Evolutionary conservation across 2,888 invertebrate genomes (phyloP).

Genomic region (Hofmannophila pseudospretella): DNA sequence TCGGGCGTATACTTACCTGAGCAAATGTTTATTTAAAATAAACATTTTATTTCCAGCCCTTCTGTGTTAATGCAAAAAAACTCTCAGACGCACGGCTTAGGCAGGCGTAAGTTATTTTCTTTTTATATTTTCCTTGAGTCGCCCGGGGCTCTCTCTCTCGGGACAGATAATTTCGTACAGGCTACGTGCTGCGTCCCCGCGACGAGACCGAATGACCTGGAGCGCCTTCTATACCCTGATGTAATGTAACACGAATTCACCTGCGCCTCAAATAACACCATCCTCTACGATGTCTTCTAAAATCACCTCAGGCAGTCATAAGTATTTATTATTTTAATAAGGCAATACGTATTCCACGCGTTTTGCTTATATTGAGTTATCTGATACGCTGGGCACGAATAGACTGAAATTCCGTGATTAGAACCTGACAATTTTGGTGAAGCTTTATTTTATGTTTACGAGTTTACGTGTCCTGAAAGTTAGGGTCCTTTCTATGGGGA

Average conservation of each 20-base stretch:
- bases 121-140: constrained; percentile 61
- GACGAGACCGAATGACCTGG: constrained; percentile 48
- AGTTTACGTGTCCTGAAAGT: constrained; percentile 50
- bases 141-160: constrained; percentile 49
- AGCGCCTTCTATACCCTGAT: constrained; percentile 38
- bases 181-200: constrained; percentile 56
- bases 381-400: constrained; percentile 28
- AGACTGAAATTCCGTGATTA: constrained; percentile 41
- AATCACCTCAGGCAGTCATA: not conserved
- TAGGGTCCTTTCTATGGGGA: constrained; percentile 18
- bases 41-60: constrained; percentile 49
- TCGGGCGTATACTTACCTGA: constrained; percentile 28
- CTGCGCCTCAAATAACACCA: not conserved
- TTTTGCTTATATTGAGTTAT: constrained; percentile 34
- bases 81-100: constrained; percentile 44
- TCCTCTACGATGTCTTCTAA: not conserved
- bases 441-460: constrained; percentile 52
- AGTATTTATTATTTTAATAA: constrained; percentile 6
- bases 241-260: constrained; percentile 31
- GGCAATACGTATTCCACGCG: constrained; percentile 12
- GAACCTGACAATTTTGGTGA: constrained; percentile 43
- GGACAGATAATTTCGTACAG: constrained; percentile 63
- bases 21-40: constrained; percentile 44
- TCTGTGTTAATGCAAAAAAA: constrained; percentile 50
- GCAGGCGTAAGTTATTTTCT: constrained; percentile 61